Evolutionary conservation across 2,113 vertebrate species (phyloP), one percentile per base, ranked within the genome.

Genomic region (Vireo altiloquus): DNA sequence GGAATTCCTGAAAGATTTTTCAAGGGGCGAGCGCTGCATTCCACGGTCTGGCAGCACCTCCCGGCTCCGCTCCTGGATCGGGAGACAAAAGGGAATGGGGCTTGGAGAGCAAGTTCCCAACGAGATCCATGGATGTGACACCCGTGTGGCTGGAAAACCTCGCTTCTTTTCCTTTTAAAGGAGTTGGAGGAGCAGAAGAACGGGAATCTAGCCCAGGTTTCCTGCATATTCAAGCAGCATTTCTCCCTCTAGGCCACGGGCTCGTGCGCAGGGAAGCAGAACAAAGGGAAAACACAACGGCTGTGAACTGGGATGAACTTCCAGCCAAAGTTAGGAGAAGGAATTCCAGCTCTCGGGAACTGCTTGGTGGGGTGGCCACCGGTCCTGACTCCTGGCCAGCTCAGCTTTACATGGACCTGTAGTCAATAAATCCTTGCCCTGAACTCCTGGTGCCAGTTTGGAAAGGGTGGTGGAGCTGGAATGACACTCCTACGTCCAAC

Each of bases 241-340:
- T 90, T 90, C 83, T 96, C 91, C 91, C 87, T 97, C 87, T 33
- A 92, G 91, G 91, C 84, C 86, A 49, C 3, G 1, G 90, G 64
- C 66, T 85, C 39, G 22, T 37, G 68, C 0, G 1, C 54, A 64
- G 89, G 92, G 86, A 88, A 86, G 64, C 60, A 95, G 93, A 96
- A 95, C 95, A 95, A 95, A 95, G 94, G 93, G 82, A 76, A 96
- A 87, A 49, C 69, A 42, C 65, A 49, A 78, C 52, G 44, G 90
- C 79, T 83, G 35, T 84, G 94, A 96, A 95, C 92, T 90, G 94
- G 91, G 93, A 60, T 96, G 94, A 95, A 96, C 95, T 92, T 89
- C 72, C 85, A 94, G 93, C 28, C 80, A 23, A 71, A 64, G 64
- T 1, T 0, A 2, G 82, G 39, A 70, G 85, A 70, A 66, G 56